Base-by-base conservation (phyloP, 2,888 invertebrate species). In the Bursaphelenchus okinawaensis region DNA sequence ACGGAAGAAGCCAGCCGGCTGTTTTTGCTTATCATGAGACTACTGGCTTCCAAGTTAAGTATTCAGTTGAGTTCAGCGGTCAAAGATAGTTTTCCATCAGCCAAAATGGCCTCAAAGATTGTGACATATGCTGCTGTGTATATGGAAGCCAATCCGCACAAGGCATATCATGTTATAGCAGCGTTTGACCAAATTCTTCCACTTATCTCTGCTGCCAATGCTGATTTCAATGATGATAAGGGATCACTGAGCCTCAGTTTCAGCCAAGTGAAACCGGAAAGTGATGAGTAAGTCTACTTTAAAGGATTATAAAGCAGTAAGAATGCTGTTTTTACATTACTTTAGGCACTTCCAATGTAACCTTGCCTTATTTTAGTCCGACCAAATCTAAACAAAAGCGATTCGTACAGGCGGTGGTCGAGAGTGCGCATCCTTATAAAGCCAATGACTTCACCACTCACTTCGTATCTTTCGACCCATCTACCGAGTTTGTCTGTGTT, bases 351-450 rank as follows among this genome's bases (percentile, higher is more conserved):
- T n/a, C n/a, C n/a, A n/a, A n/a, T n/a, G n/a, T n/a, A n/a, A n/a
- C n/a, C n/a, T n/a, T n/a, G 16, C n/a, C 40, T 40, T n/a, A 1
- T 40, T 40, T 40, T n/a, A 40, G 40, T n/a, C 40, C 40, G 6
- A 1, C 40, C 40, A 40, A 40, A 4, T 40, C 40, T 12, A 12
- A 16, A n/a, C 12, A 16, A 3, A 40, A 40, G n/a, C 40, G 40
- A 6, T 40, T 40, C n/a, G 40, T 40, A n/a, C 73, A 74, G 19
- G 67, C 71, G 12, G 63, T 77, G 23, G 73, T 78, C 8, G 95
- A 96, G 85, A 93, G 93, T 83, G 93, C 93, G 51, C 96, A 96
- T 86, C 96, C 96, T 0, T 96, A 96, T 84, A 91, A 91, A 83
- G 90, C 91, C 51, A 84, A 83, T 24, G 80, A 81, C 22, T 83